These are phyloP conservation scores for Ornithoptera alexandrae DNA, from an alignment of 2,888 invertebrate species.

Conservation along the genomic window DNA sequence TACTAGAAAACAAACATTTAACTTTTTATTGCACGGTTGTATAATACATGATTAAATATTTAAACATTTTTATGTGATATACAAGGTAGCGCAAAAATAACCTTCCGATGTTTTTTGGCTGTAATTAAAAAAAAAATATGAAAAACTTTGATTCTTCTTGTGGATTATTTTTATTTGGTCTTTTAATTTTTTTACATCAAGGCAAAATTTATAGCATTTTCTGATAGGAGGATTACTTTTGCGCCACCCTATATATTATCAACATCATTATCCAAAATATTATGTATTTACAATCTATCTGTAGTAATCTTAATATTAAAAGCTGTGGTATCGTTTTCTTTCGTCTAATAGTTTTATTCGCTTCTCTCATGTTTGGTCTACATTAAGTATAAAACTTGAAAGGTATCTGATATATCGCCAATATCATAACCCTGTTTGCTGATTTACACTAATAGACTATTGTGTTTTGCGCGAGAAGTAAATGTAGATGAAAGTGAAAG, in stretches of 20 bases:
- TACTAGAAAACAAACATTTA: neutral
- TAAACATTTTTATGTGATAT: neutral
- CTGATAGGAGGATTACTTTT: no score
- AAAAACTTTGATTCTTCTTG: no score
- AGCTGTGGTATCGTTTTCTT: neutral
- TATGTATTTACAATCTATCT: neutral
- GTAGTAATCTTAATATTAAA: neutral
- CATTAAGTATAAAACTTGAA: neutral
- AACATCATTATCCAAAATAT: neutral
- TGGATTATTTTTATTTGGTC: no score
- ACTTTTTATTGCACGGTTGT: neutral
- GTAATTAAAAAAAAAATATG: no score
- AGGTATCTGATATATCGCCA: slow-evolving; percentile 2
- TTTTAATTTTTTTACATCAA: no score
- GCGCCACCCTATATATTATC: no score
- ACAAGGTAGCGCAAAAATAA: no score
- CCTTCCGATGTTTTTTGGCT: no score
- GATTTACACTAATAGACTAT: slow-evolving; percentile 21
- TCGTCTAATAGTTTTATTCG: slow-evolving; percentile 4
- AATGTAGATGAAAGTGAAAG: slow-evolving; percentile 22
- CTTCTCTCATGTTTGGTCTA: slow-evolving; percentile 12
- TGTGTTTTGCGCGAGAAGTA: slow-evolving; percentile 13
- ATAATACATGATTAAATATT: neutral
- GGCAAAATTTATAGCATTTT: no score
- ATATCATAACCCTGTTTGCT: slow-evolving; percentile 9